phyloP scores from a whole-genome alignment of 2,888 invertebrate genomes.

The Lysandra bellargus region DNA sequence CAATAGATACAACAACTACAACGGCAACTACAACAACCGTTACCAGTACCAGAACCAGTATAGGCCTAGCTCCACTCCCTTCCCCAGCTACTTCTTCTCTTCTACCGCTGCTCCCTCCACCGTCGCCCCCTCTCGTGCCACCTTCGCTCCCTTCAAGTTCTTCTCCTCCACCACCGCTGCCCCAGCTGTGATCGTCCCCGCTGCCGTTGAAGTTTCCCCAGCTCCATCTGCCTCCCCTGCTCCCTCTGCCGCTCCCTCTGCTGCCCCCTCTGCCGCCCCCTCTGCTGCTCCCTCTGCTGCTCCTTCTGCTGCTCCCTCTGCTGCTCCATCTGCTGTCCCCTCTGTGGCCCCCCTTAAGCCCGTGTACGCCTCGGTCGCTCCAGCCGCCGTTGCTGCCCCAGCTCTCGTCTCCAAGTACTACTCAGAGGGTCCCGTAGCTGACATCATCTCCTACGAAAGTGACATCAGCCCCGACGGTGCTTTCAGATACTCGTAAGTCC shows the following conservation, averaged over 20 bases:
- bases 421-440: slow-evolving; percentile 7
- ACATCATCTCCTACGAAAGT: slow-evolving; percentile 34
- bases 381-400: slow-evolving; percentile 43
- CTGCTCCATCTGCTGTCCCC: slow-evolving; percentile 33
- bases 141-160: slow-evolving; percentile 24
- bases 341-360: slow-evolving; percentile 29
- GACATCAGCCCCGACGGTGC: slow-evolving; percentile 66
- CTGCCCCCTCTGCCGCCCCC: slow-evolving; percentile 8
- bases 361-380: slow-evolving; percentile 23
- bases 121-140: not conserved
- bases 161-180: slow-evolving; percentile 24
- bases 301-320: slow-evolving; percentile 33
- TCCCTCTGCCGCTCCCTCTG: slow-evolving; percentile 26
- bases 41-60: slow-evolving; percentile 35
- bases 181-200: slow-evolving; percentile 21
- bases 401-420: slow-evolving; percentile 36
- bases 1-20: slow-evolving; percentile 34
- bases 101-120: not conserved
- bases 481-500: slow-evolving; percentile 68
- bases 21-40: slow-evolving; percentile 38
- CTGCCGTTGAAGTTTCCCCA: slow-evolving; percentile 33
- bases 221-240: slow-evolving; percentile 31
- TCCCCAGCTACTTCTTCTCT: slow-evolving; percentile 28
- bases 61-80: slow-evolving; percentile 30
- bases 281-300: slow-evolving; percentile 33